These are phyloP conservation scores for Hippoglossus stenolepis DNA, from an alignment of 2,113 vertebrate species.

Conservation along the genomic window DNA sequence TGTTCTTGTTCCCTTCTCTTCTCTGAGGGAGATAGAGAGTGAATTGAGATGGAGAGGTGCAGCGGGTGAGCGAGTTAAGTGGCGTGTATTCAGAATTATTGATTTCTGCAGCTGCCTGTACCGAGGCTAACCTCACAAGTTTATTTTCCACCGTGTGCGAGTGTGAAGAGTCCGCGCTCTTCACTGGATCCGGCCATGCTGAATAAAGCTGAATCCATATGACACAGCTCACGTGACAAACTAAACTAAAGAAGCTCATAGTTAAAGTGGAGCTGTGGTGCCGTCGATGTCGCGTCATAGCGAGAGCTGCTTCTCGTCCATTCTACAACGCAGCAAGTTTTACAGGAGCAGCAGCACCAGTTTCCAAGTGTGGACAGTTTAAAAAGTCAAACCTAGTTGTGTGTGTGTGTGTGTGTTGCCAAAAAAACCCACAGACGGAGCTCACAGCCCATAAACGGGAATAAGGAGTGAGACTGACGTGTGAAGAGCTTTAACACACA, in stretches of 20 bases:
- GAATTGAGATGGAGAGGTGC: conserved; percentile 2
- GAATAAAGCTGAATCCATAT: not conserved
- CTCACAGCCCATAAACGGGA: not conserved
- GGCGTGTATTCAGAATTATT: conserved; percentile 66
- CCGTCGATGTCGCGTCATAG: no score
- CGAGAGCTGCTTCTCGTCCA: no score
- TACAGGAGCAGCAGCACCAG: no score
- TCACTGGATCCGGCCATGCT: conserved; percentile 21
- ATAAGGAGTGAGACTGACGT: conserved; percentile 21
- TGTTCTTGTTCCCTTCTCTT: not conserved
- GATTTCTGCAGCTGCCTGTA: conserved; percentile 62
- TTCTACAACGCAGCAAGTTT: no score
- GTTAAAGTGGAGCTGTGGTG: no score
- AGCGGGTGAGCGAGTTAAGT: conserved; percentile 57
- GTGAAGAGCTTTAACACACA: conserved; percentile 41
- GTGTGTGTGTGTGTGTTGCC: no score
- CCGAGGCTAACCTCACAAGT: conserved; percentile 63
- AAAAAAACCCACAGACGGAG: not conserved
- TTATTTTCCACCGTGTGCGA: conserved; percentile 50
- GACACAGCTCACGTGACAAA: not conserved
- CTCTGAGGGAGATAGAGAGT: conserved; percentile 6
- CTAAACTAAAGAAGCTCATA: not conserved
- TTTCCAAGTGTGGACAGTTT: no score
- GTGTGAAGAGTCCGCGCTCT: conserved; percentile 28
- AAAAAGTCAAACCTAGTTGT: no score